Base-by-base conservation (phyloP, 2,888 invertebrate genomes). In the Gastrophysa polygoni region DNA sequence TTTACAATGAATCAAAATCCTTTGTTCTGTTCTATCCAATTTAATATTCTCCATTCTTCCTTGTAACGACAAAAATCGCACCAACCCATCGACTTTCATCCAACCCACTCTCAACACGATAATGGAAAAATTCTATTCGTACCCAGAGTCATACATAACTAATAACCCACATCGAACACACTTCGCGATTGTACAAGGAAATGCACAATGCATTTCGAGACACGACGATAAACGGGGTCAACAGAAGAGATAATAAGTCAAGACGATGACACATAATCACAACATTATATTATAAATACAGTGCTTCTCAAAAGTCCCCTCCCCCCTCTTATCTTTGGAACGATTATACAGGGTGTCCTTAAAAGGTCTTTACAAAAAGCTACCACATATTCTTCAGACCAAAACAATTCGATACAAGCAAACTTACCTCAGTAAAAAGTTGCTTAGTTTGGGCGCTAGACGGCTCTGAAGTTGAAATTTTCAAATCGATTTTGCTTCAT, bases 141-240 rank as follows among this genome's bases (percentile, higher is more conserved):
- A 24, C 17, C 38, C 38, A 38, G 38, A 38, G 38, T 51, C 55
- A 57, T 64, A 57, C 56, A 63, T 58, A 61, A 64, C 48, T 49
- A 60, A 60, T 58, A 61, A 64, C 65, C 62, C 59, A 65, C 61
- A 62, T 65, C 17, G 49, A 60, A 43, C 5, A 16, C 24, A 21
- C 43, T 48, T 43, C 20, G 48, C 38, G 43, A 24, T 21, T 38
- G 38, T 24, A 61, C 51, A 32, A 56, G 60, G 50, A 61, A 51
- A 49, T 61, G 56, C 60, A 60, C 24, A 34, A 34, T 49, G 34
- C 34, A 57, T 21, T 18, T n/a, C n/a, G 32, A 24, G 54, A 18
- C 24, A 24, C 44, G 38, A 43, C 43, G 14, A 28, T 16, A 43
- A n/a, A 44, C 14, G 24, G 38, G 38, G 38, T 38, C 38, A 38